These are phyloP conservation scores for Habroteleia sp. DNA, from an alignment of 2,888 invertebrate species.

Conservation along the genomic window DNA sequence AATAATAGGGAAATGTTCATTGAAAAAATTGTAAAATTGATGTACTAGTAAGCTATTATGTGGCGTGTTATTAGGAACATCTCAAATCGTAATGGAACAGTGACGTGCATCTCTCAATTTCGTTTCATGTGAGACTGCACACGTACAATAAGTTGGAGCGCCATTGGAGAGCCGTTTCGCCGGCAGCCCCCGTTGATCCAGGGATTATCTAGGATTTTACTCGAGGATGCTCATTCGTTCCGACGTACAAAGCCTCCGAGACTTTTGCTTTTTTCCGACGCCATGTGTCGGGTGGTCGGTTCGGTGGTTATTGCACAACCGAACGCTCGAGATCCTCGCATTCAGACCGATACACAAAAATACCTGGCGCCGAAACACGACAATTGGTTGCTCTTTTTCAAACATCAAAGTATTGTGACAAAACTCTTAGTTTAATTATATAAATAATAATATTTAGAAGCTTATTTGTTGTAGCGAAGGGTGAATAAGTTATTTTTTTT, in stretches of 20 bases:
- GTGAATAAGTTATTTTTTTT: too few relatives aligned
- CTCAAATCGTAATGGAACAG: constrained; percentile 10
- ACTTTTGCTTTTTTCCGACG: constrained; percentile 59
- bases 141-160: constrained; percentile 40
- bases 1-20: too few relatives aligned
- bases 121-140: constrained; percentile 54
- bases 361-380: constrained; percentile 26
- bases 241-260: constrained; percentile 76
- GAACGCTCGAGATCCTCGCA: constrained; percentile 13
- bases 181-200: constrained; percentile 74
- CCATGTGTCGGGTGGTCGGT: constrained; percentile 59
- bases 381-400: constrained; percentile 33
- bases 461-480: too few relatives aligned
- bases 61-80: too few relatives aligned
- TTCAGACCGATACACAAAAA: constrained; percentile 30
- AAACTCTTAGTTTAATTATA: too few relatives aligned
- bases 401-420: neutral
- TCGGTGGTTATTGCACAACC: constrained; percentile 56
- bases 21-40: constrained; percentile 12
- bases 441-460: too few relatives aligned
- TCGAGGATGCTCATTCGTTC: constrained; percentile 75
- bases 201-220: constrained; percentile 77
- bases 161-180: constrained; percentile 63
- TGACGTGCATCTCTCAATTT: constrained; percentile 31
- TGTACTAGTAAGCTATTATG: constrained; percentile 20